These are phyloP conservation scores for Dipodomys merriami DNA, from an alignment of 2,113 vertebrate species.

Conservation along the genomic window DNA sequence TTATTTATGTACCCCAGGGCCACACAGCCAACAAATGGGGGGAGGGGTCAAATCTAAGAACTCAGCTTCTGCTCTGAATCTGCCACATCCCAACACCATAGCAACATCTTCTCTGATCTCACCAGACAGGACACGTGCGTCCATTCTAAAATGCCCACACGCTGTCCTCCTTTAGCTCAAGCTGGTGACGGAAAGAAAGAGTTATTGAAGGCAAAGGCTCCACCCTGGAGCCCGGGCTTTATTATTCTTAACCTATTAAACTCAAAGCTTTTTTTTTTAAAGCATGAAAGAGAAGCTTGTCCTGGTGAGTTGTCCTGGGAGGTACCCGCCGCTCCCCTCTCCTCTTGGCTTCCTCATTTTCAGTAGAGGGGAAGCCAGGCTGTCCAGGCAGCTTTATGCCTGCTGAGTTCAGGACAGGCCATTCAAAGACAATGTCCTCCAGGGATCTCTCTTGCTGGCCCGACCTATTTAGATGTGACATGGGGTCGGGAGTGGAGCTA, in stretches of 20 bases:
- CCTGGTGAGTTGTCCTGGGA: background rate
- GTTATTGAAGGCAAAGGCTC: background rate
- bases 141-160: background rate
- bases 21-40: background rate
- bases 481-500: background rate
- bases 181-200: background rate
- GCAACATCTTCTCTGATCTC: background rate
- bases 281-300: background rate
- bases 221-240: background rate
- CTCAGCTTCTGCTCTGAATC: background rate
- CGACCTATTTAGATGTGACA: slow-evolving; percentile 77
- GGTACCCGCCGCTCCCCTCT: background rate
- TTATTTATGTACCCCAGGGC: background rate
- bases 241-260: background rate
- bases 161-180: background rate
- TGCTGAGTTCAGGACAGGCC: background rate
- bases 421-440: slow-evolving; percentile 16
- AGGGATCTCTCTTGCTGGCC: slow-evolving; percentile 35
- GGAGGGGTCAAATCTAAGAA: background rate
- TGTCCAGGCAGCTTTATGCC: background rate
- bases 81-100: background rate
- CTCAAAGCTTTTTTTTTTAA: background rate
- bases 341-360: no score
- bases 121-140: background rate
- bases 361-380: background rate